Evolutionary conservation across 2,888 invertebrate species (phyloP).

Genomic region (Erebia palarica): DNA sequence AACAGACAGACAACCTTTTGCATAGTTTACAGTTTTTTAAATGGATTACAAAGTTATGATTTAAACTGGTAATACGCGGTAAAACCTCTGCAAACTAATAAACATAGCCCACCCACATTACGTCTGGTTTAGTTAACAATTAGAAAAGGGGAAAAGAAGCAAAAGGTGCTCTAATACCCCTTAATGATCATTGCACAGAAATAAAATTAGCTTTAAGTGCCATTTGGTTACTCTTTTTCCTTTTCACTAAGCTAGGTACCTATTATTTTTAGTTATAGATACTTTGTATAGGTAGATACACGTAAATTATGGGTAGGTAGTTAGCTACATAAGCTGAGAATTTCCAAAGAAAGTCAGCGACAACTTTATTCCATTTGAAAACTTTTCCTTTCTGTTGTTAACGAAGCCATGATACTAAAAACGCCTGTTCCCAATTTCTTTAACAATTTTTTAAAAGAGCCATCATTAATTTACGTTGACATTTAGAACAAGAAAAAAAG

Average conservation of each 20-base stretch:
- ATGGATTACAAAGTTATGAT: too few relatives aligned
- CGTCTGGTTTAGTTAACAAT: constrained; percentile 73
- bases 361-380: constrained; percentile 21
- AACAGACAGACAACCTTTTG: background rate
- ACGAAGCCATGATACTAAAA: constrained; percentile 77
- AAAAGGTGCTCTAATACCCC: constrained; percentile 57
- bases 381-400: constrained; percentile 59
- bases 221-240: constrained; percentile 12
- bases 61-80: too few relatives aligned
- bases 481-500: constrained; percentile 80
- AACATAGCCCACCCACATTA: constrained; percentile 51
- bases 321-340: background rate
- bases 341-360: background rate
- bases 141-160: constrained; percentile 59
- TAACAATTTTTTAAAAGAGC: constrained; percentile 77
- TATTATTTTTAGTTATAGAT: background rate
- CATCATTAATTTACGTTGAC: constrained; percentile 81
- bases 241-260: background rate
- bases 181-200: constrained; percentile 43
- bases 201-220: constrained; percentile 36
- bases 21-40: background rate
- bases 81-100: background rate
- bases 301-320: too few relatives aligned
- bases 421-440: constrained; percentile 81
- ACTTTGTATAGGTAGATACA: too few relatives aligned